Base-by-base conservation (phyloP, 2,888 invertebrate genomes). In the Ophion costatus region DNA sequence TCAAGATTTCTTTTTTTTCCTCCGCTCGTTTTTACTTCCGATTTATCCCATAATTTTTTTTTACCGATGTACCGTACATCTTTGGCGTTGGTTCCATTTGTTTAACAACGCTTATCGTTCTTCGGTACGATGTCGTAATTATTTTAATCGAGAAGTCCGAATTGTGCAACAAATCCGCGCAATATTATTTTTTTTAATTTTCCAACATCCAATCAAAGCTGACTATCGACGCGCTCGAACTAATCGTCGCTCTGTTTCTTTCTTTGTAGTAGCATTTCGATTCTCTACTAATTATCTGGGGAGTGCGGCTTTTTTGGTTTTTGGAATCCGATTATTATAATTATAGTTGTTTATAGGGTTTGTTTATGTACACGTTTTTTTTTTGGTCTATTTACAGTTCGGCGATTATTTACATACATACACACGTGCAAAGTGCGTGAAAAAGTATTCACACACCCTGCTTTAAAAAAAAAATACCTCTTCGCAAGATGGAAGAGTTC, bases 331-430 rank as follows among this genome's bases (percentile, higher is more conserved):
- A 51, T 73, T 66, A 61, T 61, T 70, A 29, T 29, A 29, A 29
- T 29, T 29, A 29, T 29, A 4, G 22, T 76, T 38, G 59, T 70
- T 42, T 42, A 9, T 11, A 11, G 42, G 42, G 42, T 42, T 42
- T 42, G 42, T n/a, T 59, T 77, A 81, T 85, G 24, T 75, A 71
- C 73, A 69, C 71, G 29, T 29, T 29, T 61, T 71, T 5, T 51
- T n/a, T 51, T 56, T 74, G n/a, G 33, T n/a, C n/a, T 77, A 59
- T 77, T 24, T 59, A 77, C 77, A 77, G 17, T 42, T 22, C 17
- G 9, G 59, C 14, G 29, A 33, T 14, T n/a, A 33, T 59, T 20
- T 71, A n/a, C 22, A 10, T 38, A 22, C 14, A 1, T 20, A 59
- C n/a, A n/a, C n/a, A 51, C 22, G 29, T 4, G 29, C 29, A 29